A percentile compares a stretch with the other conserved stretches of the same genome.
Conservation (phyloP, 1,140 invertebrate species). For the Aphelinus atriplicis region DNA sequence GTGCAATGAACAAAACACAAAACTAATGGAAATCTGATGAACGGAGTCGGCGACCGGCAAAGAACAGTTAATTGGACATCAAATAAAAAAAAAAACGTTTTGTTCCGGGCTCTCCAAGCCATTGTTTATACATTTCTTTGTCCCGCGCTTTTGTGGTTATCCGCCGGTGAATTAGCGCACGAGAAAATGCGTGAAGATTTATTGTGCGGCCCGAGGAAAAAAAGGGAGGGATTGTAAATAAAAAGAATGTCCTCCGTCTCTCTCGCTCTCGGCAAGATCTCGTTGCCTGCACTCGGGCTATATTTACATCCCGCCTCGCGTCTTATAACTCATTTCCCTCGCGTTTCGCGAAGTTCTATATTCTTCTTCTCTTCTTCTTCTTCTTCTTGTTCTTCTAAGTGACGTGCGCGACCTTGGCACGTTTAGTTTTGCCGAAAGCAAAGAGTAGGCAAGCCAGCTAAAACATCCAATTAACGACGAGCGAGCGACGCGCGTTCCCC, state of each 20-base stretch:
- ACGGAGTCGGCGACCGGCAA: neutral
- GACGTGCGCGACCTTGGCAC: conserved; percentile 1
- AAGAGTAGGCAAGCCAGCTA: neutral
- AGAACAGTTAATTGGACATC: conserved; percentile 16
- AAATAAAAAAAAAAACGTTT: conserved; percentile 2
- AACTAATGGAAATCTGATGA: conserved; percentile 16
- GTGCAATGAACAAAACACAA: neutral
- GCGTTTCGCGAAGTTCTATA: too few relatives aligned
- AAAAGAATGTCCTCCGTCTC: too few relatives aligned
- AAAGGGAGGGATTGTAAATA: too few relatives aligned
- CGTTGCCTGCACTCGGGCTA: too few relatives aligned
- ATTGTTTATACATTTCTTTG: conserved; percentile 26
- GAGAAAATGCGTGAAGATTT: conserved; percentile 22
- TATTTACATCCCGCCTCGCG: too few relatives aligned
- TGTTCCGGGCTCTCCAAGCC: neutral
- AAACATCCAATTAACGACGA: conserved; percentile 20
- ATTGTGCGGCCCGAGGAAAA: neutral
- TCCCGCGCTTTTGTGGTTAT: conserved; percentile 2
- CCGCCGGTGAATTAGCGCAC: neutral
- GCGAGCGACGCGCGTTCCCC: neutral
- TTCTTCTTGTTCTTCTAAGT: too few relatives aligned
- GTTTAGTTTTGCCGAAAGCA: conserved; percentile 4
- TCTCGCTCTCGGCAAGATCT: too few relatives aligned
- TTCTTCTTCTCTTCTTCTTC: too few relatives aligned
- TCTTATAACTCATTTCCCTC: too few relatives aligned